Evolutionary conservation across 2,113 vertebrate species (phyloP), one percentile per base, ranked within the genome.

Genomic region (Lathamus discolor): DNA sequence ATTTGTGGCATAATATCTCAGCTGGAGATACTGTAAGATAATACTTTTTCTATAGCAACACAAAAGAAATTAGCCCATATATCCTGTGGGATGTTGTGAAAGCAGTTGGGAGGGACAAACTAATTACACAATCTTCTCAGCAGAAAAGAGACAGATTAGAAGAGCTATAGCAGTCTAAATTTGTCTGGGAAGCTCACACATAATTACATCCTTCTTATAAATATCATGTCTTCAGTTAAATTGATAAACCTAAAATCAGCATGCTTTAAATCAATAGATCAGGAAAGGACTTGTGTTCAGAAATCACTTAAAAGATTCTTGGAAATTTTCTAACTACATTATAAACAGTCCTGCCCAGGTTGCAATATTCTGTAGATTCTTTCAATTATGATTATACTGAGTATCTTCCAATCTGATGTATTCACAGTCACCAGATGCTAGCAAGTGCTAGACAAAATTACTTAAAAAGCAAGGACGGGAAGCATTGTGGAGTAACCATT

Each of bases 1-100:
- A 94, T 96, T 94, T 93, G 83, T 89, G 52, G 86, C 77, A 89
- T 95, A 95, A 88, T 95, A 92, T 84, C 93, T 95, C 93, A 76
- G 88, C 70, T 96, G 88, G 88, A 95, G 83, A 94, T 95, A 94
- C 22, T 86, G 62, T 88, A 79, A 96, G 95, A 96, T 95, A 96
- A 76, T 93, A 89, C n/a, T 84, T 96, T 93, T 95, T 94, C 80
- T 95, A 63, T 54, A 93, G 88, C 83, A 92, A 76, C 74, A 46
- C 0, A 0, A 73, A 88, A 96, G 57, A 96, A 89, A 96, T 96
- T 96, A 97, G 74, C 20, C 83, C 48, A 66, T 95, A 55, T 82
- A 84, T 96, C 93, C 96, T 85, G 49, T 96, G 86, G 83, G 93
- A 92, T 92, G 70, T 79, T 91, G 20, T 92, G 74, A 95, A 96